phyloP scores from a whole-genome alignment of 2,888 invertebrate genomes.

The Zaprionus bogoriensis region DNA sequence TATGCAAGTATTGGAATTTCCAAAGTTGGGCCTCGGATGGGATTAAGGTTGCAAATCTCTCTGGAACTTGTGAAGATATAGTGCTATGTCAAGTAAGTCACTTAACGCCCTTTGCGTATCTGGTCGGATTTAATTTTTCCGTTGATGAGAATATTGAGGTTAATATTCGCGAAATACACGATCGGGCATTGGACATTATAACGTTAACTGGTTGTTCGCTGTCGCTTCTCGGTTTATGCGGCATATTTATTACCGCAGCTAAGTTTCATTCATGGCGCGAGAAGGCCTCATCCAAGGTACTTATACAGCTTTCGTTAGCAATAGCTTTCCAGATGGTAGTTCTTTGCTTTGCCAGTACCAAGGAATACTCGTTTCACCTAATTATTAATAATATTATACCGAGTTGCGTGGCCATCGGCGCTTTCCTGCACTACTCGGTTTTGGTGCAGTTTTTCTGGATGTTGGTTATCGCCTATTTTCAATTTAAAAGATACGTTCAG shows the following conservation, averaged over 20 bases:
- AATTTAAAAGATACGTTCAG: conserved; percentile 87
- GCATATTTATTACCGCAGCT: conserved; percentile 85
- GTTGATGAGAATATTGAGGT: conserved; percentile 32
- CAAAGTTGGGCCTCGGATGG: conserved; percentile 85
- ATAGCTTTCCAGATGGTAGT: conserved; percentile 85
- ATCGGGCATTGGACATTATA: conserved; percentile 84
- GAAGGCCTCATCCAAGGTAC: conserved; percentile 86
- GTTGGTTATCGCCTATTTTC: conserved; percentile 87
- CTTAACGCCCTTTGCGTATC: conserved; percentile 86
- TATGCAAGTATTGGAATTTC: conserved; percentile 86
- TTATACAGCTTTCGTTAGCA: conserved; percentile 86
- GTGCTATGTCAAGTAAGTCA: conserved; percentile 84
- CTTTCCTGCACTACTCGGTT: conserved; percentile 87
- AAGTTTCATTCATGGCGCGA: conserved; percentile 86
- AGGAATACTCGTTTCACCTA: conserved; percentile 73
- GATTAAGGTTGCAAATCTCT: conserved; percentile 81
- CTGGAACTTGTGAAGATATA: conserved; percentile 79
- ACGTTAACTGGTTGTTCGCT: conserved; percentile 85
- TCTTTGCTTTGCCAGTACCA: conserved; percentile 79
- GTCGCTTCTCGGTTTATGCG: conserved; percentile 85
- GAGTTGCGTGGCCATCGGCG: conserved; percentile 85
- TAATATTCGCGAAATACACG: conserved; percentile 20
- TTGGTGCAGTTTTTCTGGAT: conserved; percentile 89
- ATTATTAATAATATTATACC: conserved; percentile 73
- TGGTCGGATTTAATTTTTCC: conserved; percentile 77